phyloP scores from a whole-genome alignment of 2,113 vertebrate genomes.

The Nyctereutes procyonoides region DNA sequence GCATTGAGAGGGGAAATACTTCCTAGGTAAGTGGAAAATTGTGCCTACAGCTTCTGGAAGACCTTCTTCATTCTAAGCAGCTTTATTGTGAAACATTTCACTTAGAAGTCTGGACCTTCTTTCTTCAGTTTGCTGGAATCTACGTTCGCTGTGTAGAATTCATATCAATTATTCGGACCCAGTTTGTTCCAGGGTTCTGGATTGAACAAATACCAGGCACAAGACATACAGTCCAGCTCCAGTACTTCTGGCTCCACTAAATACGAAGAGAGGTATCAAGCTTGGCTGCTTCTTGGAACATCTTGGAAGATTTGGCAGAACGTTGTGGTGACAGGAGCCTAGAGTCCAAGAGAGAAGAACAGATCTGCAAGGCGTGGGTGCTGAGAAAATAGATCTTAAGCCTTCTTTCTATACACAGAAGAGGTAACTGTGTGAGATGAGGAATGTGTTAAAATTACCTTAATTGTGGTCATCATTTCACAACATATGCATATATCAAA shows the following conservation, averaged over 20 bases:
- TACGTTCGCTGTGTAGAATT: background rate
- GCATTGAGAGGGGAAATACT: background rate
- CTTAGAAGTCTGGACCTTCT: background rate
- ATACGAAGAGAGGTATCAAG: background rate
- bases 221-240: background rate
- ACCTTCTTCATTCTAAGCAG: background rate
- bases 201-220: background rate
- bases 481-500: background rate
- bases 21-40: background rate
- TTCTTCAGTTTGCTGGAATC: background rate
- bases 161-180: background rate
- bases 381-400: background rate
- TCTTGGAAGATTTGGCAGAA: background rate
- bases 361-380: background rate
- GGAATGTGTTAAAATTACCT: background rate
- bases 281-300: background rate
- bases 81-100: background rate
- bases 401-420: background rate
- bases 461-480: background rate
- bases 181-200: background rate
- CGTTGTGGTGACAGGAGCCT: background rate
- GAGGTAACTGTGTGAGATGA: background rate
- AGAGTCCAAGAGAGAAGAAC: background rate
- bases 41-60: background rate
- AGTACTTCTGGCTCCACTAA: background rate